Conservation (phyloP, 1,140 invertebrate genomes). For the Tetramorium alpestre region DNA sequence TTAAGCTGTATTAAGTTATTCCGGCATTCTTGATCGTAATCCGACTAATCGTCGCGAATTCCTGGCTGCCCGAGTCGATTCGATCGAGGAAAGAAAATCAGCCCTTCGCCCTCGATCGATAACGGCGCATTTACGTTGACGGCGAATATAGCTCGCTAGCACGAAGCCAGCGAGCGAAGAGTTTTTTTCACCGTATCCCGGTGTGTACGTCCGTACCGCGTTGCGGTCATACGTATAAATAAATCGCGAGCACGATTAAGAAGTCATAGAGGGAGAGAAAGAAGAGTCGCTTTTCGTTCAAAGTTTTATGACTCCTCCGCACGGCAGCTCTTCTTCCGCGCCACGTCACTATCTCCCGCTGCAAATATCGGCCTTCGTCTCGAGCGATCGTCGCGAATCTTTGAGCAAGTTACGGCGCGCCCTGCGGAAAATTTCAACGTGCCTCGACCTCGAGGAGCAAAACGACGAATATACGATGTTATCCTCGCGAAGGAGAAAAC, state of each 20-base stretch:
- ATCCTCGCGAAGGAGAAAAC: background rate
- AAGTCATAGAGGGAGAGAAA: conserved; percentile 75
- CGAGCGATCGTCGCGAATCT: conserved; percentile 18
- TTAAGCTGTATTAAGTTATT: conserved; percentile 14
- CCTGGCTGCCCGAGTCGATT: conserved; percentile 24
- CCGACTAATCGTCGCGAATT: background rate
- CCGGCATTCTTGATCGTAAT: background rate
- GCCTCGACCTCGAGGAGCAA: background rate
- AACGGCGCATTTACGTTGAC: background rate
- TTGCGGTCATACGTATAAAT: conserved; percentile 78
- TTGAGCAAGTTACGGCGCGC: conserved; percentile 1
- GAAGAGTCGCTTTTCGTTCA: conserved; percentile 79
- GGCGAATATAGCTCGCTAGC: conserved; percentile 65
- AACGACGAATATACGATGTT: conserved; percentile 28
- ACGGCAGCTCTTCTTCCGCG: conserved; percentile 59
- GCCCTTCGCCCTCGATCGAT: conserved; percentile 51
- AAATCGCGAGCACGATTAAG: conserved; percentile 72
- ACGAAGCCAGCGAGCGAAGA: conserved; percentile 16
- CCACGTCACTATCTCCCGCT: conserved; percentile 44
- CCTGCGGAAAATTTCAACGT: conserved; percentile 28
- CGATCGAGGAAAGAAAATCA: conserved; percentile 61
- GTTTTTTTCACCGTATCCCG: background rate
- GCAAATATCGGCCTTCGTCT: conserved; percentile 14
- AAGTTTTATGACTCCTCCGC: conserved; percentile 78
- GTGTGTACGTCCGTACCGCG: conserved; percentile 13